Percentiles rank a stretch among this genome's conserved stretches.
These are phyloP conservation scores for Otus scops DNA, from an alignment of 2,797 vertebrate genomes.

Conservation along the genomic window DNA sequence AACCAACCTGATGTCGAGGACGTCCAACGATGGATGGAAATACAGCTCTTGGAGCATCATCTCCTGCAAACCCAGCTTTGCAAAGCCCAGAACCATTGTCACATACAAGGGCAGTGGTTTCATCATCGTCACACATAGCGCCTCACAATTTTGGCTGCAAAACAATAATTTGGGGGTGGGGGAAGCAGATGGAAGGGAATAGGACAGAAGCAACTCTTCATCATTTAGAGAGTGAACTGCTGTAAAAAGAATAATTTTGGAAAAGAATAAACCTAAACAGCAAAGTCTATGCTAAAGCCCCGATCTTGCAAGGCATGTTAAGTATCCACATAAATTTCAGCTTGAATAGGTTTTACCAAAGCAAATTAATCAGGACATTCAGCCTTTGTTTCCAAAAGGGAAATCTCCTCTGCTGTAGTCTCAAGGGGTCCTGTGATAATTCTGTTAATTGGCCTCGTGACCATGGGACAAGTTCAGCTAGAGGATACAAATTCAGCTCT, in stretches of 20 bases:
- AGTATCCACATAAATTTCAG: background rate
- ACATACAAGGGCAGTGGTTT: conserved; percentile 19
- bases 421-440: background rate
- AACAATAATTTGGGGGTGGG: background rate
- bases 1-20: conserved; percentile 10
- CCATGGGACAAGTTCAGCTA: background rate
- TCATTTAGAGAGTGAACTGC: background rate
- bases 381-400: background rate
- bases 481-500: background rate
- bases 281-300: background rate
- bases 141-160: background rate
- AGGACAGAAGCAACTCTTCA: background rate
- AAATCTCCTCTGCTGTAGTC: background rate
- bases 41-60: conserved; percentile 8
- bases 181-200: background rate
- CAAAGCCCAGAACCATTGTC: conserved; percentile 51
- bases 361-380: background rate
- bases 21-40: conserved; percentile 34
- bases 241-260: background rate
- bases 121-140: background rate
- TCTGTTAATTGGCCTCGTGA: background rate
- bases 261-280: background rate
- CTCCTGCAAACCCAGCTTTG: conserved; percentile 52
- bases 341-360: background rate
- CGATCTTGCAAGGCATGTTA: background rate